Percentiles rank a stretch among this genome's conserved stretches.
These are phyloP conservation scores for Lepidotrigona ventralis DNA, from an alignment of 1,140 invertebrate genomes.

Conservation along the genomic window DNA sequence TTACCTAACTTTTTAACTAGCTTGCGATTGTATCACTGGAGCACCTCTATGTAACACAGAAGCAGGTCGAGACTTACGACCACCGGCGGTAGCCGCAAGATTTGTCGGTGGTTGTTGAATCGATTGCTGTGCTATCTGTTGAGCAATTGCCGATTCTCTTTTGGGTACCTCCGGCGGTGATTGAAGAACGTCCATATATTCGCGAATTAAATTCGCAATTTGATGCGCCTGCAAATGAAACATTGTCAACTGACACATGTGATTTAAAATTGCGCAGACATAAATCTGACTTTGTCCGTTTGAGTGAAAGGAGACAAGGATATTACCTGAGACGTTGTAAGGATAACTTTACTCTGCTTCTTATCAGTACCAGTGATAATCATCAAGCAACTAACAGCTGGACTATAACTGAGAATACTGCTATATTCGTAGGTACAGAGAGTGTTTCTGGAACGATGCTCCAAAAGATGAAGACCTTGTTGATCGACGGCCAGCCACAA, in stretches of 20 bases:
- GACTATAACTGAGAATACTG: conserved; percentile 92
- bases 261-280: neutral
- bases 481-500: conserved; percentile 96
- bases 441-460: conserved; percentile 92
- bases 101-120: conserved; percentile 58
- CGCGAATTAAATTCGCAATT: conserved; percentile 95
- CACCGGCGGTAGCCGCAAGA: conserved; percentile 61
- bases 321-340: conserved; percentile 90
- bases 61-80: conserved; percentile 78
- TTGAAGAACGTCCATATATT: conserved; percentile 92
- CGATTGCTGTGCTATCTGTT: conserved; percentile 72
- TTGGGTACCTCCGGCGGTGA: conserved; percentile 75
- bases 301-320: neutral
- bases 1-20: conserved; percentile 75
- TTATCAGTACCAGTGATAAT: conserved; percentile 92
- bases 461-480: conserved; percentile 93
- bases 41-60: conserved; percentile 81
- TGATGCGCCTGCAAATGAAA: conserved; percentile 88
- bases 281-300: too few relatives aligned
- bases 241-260: too few relatives aligned
- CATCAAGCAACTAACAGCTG: conserved; percentile 93
- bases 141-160: conserved; percentile 71
- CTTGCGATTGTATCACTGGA: conserved; percentile 80
- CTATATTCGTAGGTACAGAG: conserved; percentile 94
- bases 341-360: conserved; percentile 95